Evolutionary conservation across 2,888 invertebrate genomes (phyloP).

Genomic region (Tiliacea aurago): DNA sequence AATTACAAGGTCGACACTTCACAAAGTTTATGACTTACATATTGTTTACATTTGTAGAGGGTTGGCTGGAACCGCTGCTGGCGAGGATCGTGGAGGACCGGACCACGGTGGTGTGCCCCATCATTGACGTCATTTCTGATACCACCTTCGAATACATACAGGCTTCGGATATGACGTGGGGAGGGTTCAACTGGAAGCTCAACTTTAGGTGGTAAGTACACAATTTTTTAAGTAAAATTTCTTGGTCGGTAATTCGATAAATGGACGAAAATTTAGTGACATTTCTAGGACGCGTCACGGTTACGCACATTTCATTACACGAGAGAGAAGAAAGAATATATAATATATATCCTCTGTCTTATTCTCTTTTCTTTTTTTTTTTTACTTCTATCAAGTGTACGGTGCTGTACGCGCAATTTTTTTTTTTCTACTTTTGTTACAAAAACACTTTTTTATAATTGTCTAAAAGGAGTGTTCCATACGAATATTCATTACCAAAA

Average conservation of each 20-base stretch:
- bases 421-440: background rate
- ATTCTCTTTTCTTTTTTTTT: no score
- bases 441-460: background rate
- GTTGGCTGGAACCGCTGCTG: constrained; percentile 99
- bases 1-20: background rate
- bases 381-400: no score
- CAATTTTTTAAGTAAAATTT: background rate
- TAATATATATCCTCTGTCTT: no score
- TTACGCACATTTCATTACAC: no score
- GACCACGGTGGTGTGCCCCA: constrained; percentile 98
- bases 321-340: no score
- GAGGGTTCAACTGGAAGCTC: constrained; percentile 99
- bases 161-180: constrained; percentile 99
- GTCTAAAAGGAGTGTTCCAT: background rate
- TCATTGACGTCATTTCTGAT: constrained; percentile 99
- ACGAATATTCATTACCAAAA: background rate
- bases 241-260: no score
- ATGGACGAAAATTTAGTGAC: no score
- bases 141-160: constrained; percentile 99
- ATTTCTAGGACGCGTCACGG: no score
- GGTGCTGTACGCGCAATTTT: no score
- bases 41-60: constrained; percentile 91
- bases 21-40: background rate
- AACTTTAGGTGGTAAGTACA: constrained; percentile 98
- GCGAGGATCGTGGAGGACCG: constrained; percentile 97